Base-by-base conservation (phyloP, 2,113 vertebrate genomes). In the Phaethornis superciliosus region DNA sequence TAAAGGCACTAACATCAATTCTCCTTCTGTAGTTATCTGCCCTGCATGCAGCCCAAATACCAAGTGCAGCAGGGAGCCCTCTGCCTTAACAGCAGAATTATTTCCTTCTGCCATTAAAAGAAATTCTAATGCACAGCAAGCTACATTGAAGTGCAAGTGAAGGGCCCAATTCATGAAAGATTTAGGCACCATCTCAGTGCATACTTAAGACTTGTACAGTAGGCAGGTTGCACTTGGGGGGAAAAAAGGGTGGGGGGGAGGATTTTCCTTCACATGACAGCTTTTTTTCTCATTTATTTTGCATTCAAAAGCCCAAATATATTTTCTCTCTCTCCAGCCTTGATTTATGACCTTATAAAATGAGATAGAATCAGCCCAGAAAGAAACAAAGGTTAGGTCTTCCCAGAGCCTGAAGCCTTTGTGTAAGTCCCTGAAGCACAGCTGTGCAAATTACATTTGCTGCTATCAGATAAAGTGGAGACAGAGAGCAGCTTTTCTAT, bases 371-470 rank as follows among this genome's bases (percentile, higher is more conserved):
- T 94, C 92, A 95, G 75, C 70, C 79, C 58, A 47, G 78, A 91
- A 94, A 83, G 75, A 97, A 93, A 93, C 89, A 89, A 90, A 88
- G 96, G 85, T 96, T 94, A 96, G 88, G 80, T 92, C 69, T 65
- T 97, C 90, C 80, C 78, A 77, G 87, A 91, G 78, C 96, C 95
- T 83, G 74, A 96, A 95, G 89, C 90, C 63, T 94, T 96, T 93
- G 82, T 95, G 72, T 86, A 81, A 96, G 91, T 97, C 95, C 93
- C 93, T 90, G 79, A 84, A 94, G 94, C 95, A 92, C 92, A 84
- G 30, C 95, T 97, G 62, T 88, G 96, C 94, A 97, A 97, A 98
- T 97, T 97, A 96, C 92, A 89, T 97, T 96, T 94, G 71, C 82
- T 80, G 76, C 94, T 85, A 91, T 89, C 87, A 56, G 59, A 81